Percentiles rank a stretch among this genome's conserved stretches.
Conservation (phyloP, 2,888 invertebrate species). For the Apamea epomidion region DNA sequence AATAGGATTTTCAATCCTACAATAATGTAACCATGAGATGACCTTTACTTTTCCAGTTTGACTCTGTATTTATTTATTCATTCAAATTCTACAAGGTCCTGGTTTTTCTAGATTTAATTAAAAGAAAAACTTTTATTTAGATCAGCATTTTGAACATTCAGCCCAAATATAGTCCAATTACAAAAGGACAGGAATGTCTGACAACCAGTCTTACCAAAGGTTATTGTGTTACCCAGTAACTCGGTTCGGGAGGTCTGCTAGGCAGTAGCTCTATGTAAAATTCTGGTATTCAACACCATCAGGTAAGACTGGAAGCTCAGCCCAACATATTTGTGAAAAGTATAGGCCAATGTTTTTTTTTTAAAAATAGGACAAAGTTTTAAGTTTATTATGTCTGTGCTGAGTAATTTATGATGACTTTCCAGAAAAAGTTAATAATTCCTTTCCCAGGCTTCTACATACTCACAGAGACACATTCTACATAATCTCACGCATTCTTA, state of each 20-base stretch:
- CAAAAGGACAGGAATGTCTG: not conserved
- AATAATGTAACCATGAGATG: constrained; percentile 2
- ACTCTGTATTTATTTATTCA: constrained; percentile 14
- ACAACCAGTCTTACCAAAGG: not conserved
- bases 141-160: not conserved
- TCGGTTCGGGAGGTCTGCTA: not conserved
- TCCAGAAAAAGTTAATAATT: not conserved
- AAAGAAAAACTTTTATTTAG: not conserved
- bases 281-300: not conserved
- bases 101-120: not conserved
- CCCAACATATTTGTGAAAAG: no score
- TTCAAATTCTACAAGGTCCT: not conserved
- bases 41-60: constrained; percentile 15
- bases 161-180: not conserved
- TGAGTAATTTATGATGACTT: not conserved
- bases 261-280: not conserved
- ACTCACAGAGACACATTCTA: not conserved
- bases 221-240: not conserved
- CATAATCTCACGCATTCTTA: not conserved
- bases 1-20: constrained; percentile 2
- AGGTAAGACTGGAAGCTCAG: no score
- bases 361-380: not conserved
- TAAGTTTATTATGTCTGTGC: not conserved
- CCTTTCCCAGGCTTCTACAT: not conserved
- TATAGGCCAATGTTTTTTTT: not conserved